These are phyloP conservation scores for Eospalax fontanierii DNA, from an alignment of 2,797 vertebrate species.

Conservation along the genomic window DNA sequence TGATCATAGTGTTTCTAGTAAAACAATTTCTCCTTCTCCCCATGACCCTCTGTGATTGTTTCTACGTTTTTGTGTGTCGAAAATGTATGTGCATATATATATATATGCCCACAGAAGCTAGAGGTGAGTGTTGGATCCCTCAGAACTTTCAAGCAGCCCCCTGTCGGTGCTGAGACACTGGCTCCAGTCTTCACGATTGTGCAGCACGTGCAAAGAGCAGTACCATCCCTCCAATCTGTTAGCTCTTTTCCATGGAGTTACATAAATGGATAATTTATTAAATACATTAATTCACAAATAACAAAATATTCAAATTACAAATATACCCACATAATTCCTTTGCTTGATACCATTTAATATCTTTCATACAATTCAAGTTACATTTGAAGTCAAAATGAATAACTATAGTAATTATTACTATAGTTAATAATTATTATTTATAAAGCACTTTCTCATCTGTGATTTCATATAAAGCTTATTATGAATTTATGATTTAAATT, in stretches of 20 bases:
- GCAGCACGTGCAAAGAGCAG: background rate
- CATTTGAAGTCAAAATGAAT: slow-evolving; percentile 6
- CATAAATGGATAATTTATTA: background rate
- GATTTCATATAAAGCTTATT: background rate
- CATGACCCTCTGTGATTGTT: no score
- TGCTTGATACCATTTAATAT: background rate
- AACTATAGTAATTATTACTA: background rate
- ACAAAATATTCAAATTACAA: background rate
- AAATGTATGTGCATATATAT: background rate
- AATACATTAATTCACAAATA: background rate
- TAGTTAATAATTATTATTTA: background rate
- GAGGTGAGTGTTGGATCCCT: background rate
- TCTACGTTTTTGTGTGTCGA: background rate
- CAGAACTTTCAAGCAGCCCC: background rate
- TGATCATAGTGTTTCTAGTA: background rate
- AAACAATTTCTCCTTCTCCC: no score
- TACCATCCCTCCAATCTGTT: background rate
- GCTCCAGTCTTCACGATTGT: background rate
- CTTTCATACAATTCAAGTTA: background rate
- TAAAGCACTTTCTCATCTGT: background rate
- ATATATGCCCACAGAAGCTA: no score
- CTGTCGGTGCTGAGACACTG: background rate
- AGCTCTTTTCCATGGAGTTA: background rate
- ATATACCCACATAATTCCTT: background rate
- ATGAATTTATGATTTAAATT: background rate